Evolutionary conservation across 2,888 invertebrate species (phyloP), one percentile per base, ranked within the genome.

Genomic region (Heliconius erato): DNA sequence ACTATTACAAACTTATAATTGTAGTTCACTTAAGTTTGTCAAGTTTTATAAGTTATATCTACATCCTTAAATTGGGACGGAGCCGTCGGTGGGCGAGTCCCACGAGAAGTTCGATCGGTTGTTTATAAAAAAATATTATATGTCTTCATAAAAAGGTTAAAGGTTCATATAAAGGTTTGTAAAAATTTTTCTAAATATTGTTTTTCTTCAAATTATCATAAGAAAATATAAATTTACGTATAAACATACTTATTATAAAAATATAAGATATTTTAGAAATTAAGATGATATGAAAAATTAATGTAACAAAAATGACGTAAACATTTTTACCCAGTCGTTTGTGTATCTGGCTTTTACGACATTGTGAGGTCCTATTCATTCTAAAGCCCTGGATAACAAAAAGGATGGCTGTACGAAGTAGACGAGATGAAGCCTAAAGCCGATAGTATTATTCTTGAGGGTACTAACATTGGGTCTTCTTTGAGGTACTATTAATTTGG

Each of bases 371-470:
- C 28, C 16, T 44, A 44, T 72, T 79, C 44, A 32, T 54, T 26
- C 49, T 35, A 40, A 80, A 80, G 74, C 32, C 68, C 54, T 67
- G 49, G 44, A 74, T 74, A 80, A 49, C 72, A 32, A 54, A 74
- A 74, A 67, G 67, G 67, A 74, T 67, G 32, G 74, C 35, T 68
- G n/a, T 49, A 74, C 54, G 65, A 54, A 80, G 67, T 40, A 74
- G 35, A 74, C 11, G 68, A 67, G 74, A 74, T 67, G 54, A 67
- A 67, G 67, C n/a, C 63, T 23, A 80, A 80, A 80, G 49, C 80
- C 74, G 68, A 67, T 68, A 74, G 44, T 80, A 74, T 80, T 74
- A 80, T 80, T 74, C 63, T 63, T 35, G 35, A 59, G 74, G 74
- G 28, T 35, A 76, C 76, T 63, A 35, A 40, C 59, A 76, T 54